Evolutionary conservation across 2,888 invertebrate genomes (phyloP), one percentile per base, ranked within the genome.

Genomic region (Scaptomyza polygonia): DNA sequence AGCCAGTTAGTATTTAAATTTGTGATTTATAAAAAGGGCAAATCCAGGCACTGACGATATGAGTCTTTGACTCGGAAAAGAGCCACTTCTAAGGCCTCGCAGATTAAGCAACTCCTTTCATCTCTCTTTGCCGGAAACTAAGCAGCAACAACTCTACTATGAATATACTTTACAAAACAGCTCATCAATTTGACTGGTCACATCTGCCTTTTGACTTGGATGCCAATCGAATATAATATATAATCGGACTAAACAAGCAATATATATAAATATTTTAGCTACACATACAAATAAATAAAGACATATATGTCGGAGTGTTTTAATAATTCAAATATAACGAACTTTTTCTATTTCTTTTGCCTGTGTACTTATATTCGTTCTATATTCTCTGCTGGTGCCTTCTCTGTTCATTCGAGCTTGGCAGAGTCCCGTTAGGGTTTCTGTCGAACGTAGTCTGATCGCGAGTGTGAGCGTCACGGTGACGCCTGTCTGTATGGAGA

Each of bases 151-250:
- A 29, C 65, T 32, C 21, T 40, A 45, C 39, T 66, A 34, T 65
- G n/a, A 49, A 71, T 47, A 56, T 47, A 27, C 27, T n/a, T n/a
- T 53, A 54, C 29, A 21, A 66, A 47, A 25, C 29, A 72, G 67
- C 58, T 67, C 58, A 43, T 67, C 68, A 69, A 36, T 36, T 49
- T 36, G 36, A 49, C 49, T 49, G 34, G 49, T 73, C 73, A 73
- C 34, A 73, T 29, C 43, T 64, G 48, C 32, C 34, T 56, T 44
- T 16, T 52, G 11, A 52, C 56, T 51, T 44, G 39, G 32, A 45
- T 12, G 40, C 39, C 63, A 53, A 63, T 53, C 43, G 36, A 43
- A 62, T 27, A 66, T 44, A 49, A n/a, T 11, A 43, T 36, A 67
- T 29, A 59, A 29, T 49, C n/a, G n/a, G n/a, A n/a, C n/a, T n/a